Evolutionary conservation across 2,888 invertebrate species (phyloP), one percentile per base, ranked within the genome.

Genomic region (Tiliacea citrago): DNA sequence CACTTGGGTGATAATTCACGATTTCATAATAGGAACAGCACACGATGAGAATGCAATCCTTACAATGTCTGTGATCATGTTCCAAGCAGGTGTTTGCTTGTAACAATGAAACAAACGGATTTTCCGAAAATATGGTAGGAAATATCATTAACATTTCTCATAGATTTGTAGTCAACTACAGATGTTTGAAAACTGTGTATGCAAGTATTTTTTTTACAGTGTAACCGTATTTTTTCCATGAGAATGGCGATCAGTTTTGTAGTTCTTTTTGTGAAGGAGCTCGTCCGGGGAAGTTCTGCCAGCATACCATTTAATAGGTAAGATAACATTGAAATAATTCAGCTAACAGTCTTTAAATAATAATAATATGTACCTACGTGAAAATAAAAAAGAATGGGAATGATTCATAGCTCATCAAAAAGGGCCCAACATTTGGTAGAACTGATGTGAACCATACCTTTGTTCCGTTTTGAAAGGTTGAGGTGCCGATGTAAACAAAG

Each of bases 1-100:
- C 53, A 45, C 16, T 42, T 45, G 12, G 21, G 53, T 53, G 68
- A 68, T 55, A 68, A 68, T 71, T 68, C 45, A 21, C 12, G n/a
- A 68, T 68, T 68, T 68, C 53, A n/a, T 29, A 45, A 16, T 51
- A 51, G 35, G 60, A 47, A 12, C 53, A 67, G 18, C 12, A 29
- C 24, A 63, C 12, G 18, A 29, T 21, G 29, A 47, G 29, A 49
- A 29, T 47, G 29, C 4, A 10, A 62, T 63, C 24, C 47, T 63
- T 63, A 21, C 29, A 47, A 63, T 29, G 45, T 45, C 12, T 63
- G 29, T 65, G 29, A 58, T 58, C 21, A 29, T 21, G 8, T 18
- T 63, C 3, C 3, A 45, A 18, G 42, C 24, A 18, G 16, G n/a
- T 10, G 24, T 42, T n/a, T 16, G 39, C n/a, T 10, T 16, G 16